Base-by-base conservation (phyloP, 2,113 vertebrate species). In the Alosa alosa region DNA sequence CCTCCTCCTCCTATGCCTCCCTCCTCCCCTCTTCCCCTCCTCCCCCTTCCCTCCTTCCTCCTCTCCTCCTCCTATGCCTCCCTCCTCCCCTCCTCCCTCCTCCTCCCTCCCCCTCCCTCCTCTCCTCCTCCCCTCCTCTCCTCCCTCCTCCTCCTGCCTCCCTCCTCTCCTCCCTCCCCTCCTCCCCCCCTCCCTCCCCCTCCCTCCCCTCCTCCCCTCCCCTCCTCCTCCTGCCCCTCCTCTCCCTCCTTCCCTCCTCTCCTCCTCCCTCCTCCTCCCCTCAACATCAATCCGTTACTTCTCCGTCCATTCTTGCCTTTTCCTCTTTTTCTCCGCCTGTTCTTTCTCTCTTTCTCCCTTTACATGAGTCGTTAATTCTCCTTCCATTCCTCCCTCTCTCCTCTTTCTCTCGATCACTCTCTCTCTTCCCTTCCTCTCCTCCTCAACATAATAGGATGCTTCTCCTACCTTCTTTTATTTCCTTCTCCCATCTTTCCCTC, bases 201-300 rank as follows among this genome's bases (percentile, higher is more conserved):
- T n/a, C 90, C n/a, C n/a, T n/a, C n/a, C n/a, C n/a, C n/a, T n/a
- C n/a, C n/a, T n/a, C n/a, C n/a, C n/a, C n/a, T n/a, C n/a, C n/a
- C n/a, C n/a, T 86, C 91, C 85, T 90, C 84, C n/a, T n/a, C n/a
- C n/a, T n/a, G n/a, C n/a, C n/a, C n/a, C 85, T 89, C 86, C 89
- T 72, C 86, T n/a, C 89, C 90, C 90, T 91, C 89, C 64, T 39
- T 86, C 88, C 85, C 85, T 93, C 90, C 91, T 90, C n/a, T n/a
- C n/a, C n/a, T n/a, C n/a, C n/a, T n/a, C n/a, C n/a, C n/a, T n/a
- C n/a, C n/a, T n/a, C n/a, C n/a, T n/a, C 90, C 87, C 91, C 85
- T 90, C 84, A 3, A 31, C 64, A 25, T 72, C 10, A 25, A 31
- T 72, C 64, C 10, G 25, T 72, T 31, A 9, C 25, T 72, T 31